Conservation (phyloP, 1,140 invertebrate species). For the Drosophila nigrodunni region DNA sequence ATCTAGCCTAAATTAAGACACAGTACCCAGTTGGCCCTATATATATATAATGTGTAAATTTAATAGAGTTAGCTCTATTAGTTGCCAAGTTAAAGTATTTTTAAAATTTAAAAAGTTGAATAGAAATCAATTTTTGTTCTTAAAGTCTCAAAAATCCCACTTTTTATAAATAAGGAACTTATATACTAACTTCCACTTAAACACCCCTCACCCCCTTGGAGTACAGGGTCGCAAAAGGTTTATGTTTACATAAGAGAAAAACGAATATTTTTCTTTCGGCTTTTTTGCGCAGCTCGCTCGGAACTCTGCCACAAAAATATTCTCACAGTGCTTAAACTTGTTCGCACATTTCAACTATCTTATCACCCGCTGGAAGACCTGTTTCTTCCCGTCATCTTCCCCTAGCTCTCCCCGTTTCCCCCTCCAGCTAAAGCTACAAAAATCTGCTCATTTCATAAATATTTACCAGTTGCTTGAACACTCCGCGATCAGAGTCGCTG, state of each 20-base stretch:
- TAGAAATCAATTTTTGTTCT: too few relatives aligned
- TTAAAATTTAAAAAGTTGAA: too few relatives aligned
- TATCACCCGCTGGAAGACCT: slow-evolving; percentile 32
- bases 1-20: too few relatives aligned
- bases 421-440: slow-evolving; percentile 20
- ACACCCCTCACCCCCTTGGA: background rate
- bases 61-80: too few relatives aligned
- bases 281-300: slow-evolving; percentile 25
- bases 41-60: too few relatives aligned
- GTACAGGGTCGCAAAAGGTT: slow-evolving; percentile 33
- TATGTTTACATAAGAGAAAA: slow-evolving; percentile 57
- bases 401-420: background rate
- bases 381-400: slow-evolving; percentile 5
- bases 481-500: slow-evolving; percentile 44
- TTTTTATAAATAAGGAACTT: too few relatives aligned
- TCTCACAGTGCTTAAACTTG: slow-evolving; percentile 50
- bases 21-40: too few relatives aligned
- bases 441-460: slow-evolving; percentile 68
- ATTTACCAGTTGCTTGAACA: slow-evolving; percentile 54
- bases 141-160: too few relatives aligned
- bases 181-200: background rate
- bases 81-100: too few relatives aligned
- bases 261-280: slow-evolving; percentile 37
- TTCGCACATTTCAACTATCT: slow-evolving; percentile 44
- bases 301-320: background rate